Base-by-base conservation (phyloP, 2,797 vertebrate species). In the Ispidina lecontei region DNA sequence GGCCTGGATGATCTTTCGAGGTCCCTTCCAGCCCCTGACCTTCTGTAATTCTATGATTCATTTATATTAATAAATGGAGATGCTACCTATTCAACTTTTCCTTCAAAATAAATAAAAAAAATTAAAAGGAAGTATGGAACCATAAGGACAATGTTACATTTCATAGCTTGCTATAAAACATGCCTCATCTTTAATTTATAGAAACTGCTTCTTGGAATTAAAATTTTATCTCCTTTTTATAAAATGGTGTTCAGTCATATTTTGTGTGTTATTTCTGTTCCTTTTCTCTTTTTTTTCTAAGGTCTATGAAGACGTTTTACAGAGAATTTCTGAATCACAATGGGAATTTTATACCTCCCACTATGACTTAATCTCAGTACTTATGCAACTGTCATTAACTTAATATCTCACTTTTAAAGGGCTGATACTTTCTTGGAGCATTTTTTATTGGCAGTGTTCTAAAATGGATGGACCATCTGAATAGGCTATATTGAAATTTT, bases 391-490 rank as follows among this genome's bases (percentile, higher is more conserved):
- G 16, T 46, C 41, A 49, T 87, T 78, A 73, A 46, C 15, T 58
- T 78, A 67, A 10, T 31, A 20, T 29, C 12, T 81, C 29, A 59
- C 23, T 89, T 89, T 51, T 55, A 77, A 77, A 69, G 12, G 14
- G 71, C 25, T 52, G 9, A 5, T 67, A 19, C 84, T 81, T 94
- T 71, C 23, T 54, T 67, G 26, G 86, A 84, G 17, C 35, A 55
- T 78, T 87, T 78, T 51, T 65, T 62, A 68, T 6, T 0, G 0
- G 14, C 17, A 51, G 0, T 39, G 4, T 68, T 81, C 33, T 55
- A 20, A 59, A 73, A 78, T 5, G 12, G 29, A 37, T 28, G 15
- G 41, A 26, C 31, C 15, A 49, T 72, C 39, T 70, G 23, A 81
- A 35, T 26, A 46, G 35, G 16, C 10, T 70, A 55, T 63, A 51